Evolutionary conservation across 2,797 vertebrate genomes (phyloP), one percentile per base, ranked within the genome.

Genomic region (Parauchenoglanis ngamensis): DNA sequence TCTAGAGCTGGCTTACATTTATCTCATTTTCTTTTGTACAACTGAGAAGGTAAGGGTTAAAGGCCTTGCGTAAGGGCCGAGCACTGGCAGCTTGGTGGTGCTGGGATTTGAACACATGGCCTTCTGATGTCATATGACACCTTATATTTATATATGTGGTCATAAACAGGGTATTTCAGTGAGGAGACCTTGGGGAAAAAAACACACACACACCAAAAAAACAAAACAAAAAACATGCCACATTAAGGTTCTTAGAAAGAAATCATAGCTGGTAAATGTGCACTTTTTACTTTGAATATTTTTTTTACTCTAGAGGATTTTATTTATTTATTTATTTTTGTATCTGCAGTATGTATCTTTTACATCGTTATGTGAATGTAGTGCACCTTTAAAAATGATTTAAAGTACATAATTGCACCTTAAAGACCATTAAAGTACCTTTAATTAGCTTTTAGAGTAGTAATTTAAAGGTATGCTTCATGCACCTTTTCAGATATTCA

Each of bases 361-460:
- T 44, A 46, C 57, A 46, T n/a, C 12, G 2, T 28, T 63, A 63
- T 81, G 59, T 28, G 79, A 81, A 63, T 46, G 35, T 63, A 63
- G 35, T 46, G 40, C 56, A 46, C 35, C 15, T n/a, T 46, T 81
- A 81, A 81, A 81, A 63, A 81, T 40, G 54, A 80, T 80, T 80
- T 80, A 49, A 63, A 49, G 59, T 4, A 10, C 35, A 49, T 81
- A 49, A 81, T 28, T 81, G 79, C 40, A n/a, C 59, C 57, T 63
- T 63, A 28, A 63, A 49, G 79, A 65, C 78, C 57, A 81, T 13
- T 80, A 59, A 80, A 80, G 56, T 25, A 61, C 19, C 57, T 63
- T 81, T 81, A 81, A 81, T 65, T 63, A 63, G 79, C 35, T 65
- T 81, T 65, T 65, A n/a, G 8, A n/a, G 79, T 5, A 46, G 79